Evolutionary conservation across 2,797 vertebrate genomes (phyloP).

Genomic region (Glossophaga mutica): DNA sequence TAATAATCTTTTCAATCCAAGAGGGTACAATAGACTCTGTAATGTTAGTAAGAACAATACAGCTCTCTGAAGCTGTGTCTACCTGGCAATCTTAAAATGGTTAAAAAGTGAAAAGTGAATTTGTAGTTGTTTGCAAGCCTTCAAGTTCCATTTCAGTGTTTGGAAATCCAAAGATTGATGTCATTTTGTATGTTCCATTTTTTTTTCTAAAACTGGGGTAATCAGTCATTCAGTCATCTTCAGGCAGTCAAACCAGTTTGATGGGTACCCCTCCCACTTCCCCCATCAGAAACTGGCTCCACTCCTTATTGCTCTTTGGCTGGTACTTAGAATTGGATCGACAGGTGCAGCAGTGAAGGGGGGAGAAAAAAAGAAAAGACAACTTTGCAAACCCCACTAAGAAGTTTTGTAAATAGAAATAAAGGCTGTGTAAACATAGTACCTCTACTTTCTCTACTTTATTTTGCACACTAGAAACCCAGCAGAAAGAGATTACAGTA

Average conservation of each 20-base stretch:
- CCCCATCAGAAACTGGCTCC: constrained; percentile 1
- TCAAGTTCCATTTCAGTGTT: background rate
- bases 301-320: background rate
- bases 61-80: background rate
- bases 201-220: background rate
- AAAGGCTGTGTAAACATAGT: constrained; percentile 39
- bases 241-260: constrained; percentile 64
- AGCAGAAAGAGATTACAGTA: background rate
- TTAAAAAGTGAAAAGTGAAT: background rate
- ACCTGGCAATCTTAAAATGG: background rate
- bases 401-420: constrained; percentile 64
- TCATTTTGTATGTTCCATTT: background rate
- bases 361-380: background rate
- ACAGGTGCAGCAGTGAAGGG: constrained; percentile 5
- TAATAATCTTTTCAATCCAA: background rate
- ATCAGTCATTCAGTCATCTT: constrained; percentile 29
- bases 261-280: constrained; percentile 6
- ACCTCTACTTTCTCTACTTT: constrained; percentile 10
- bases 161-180: background rate
- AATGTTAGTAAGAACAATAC: background rate
- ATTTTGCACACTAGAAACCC: background rate
- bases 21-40: background rate
- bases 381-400: background rate
- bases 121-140: background rate
- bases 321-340: background rate